Percentiles rank a stretch among this genome's conserved stretches.
These are phyloP conservation scores for Druceiella hillmani DNA, from an alignment of 2,888 invertebrate genomes.

Conservation along the genomic window DNA sequence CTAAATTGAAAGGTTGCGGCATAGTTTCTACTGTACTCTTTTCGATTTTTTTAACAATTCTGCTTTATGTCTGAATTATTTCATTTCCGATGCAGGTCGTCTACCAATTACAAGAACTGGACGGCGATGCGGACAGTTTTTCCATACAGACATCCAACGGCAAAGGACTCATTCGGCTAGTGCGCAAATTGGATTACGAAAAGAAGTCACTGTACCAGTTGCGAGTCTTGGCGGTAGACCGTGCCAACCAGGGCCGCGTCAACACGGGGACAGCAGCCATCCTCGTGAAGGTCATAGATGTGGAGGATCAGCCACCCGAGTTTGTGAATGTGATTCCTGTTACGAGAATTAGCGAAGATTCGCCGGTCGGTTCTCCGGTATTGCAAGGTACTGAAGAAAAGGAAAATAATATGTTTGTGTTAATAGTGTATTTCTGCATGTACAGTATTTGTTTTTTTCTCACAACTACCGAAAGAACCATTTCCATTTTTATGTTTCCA, in stretches of 20 bases:
- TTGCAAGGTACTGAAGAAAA: constrained; percentile 72
- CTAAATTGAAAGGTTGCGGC: too few species aligned
- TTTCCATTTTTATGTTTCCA: too few species aligned
- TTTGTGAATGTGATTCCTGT: constrained; percentile 84
- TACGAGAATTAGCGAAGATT: constrained; percentile 83
- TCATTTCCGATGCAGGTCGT: too few species aligned
- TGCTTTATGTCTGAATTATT: too few species aligned
- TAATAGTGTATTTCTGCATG: too few species aligned
- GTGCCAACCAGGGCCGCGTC: constrained; percentile 75
- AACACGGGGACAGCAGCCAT: constrained; percentile 88
- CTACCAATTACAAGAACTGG: constrained; percentile 78
- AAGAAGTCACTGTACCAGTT: constrained; percentile 81
- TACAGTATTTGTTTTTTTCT: too few species aligned
- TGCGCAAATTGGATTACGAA: constrained; percentile 78
- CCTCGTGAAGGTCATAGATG: constrained; percentile 75
- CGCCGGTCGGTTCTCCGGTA: constrained; percentile 73
- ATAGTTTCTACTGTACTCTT: too few species aligned
- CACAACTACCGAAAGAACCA: too few species aligned
- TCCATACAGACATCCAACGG: constrained; percentile 78
- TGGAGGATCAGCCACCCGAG: constrained; percentile 89
- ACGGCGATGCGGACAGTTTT: constrained; percentile 72
- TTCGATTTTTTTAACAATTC: too few species aligned
- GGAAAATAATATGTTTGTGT: too few species aligned
- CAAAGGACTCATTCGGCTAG: constrained; percentile 74
- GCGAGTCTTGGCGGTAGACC: constrained; percentile 74